These are phyloP conservation scores for Solea senegalensis DNA, from an alignment of 2,113 vertebrate species.

Conservation along the genomic window DNA sequence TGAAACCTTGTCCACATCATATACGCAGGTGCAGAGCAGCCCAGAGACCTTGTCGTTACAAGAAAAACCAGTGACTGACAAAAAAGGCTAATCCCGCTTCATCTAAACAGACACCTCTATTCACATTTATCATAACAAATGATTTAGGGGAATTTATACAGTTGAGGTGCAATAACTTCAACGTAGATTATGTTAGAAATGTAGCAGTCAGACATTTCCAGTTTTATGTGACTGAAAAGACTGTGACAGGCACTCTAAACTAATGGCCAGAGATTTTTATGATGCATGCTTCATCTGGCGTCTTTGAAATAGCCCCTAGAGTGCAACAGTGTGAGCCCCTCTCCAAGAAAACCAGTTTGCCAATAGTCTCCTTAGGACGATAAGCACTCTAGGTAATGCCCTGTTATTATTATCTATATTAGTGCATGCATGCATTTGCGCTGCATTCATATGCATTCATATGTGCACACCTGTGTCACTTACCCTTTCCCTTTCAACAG, in stretches of 20 bases:
- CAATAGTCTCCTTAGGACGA: constrained; percentile 41
- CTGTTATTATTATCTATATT: constrained; percentile 46
- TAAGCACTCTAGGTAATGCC: constrained; percentile 33
- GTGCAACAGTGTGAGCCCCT: constrained; percentile 30
- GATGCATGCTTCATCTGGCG: constrained; percentile 41
- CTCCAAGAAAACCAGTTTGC: constrained; percentile 11
- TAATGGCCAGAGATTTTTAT: constrained; percentile 45
- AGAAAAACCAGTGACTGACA: not conserved
- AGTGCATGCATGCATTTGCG: constrained; percentile 56
- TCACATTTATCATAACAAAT: not conserved
- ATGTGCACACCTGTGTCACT: constrained; percentile 81
- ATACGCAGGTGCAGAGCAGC: constrained; percentile 33
- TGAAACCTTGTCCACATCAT: constrained; percentile 15
- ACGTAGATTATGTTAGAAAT: constrained; percentile 6
- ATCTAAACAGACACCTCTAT: not conserved
- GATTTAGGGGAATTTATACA: constrained; percentile 7
- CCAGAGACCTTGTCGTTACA: not conserved
- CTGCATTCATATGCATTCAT: constrained; percentile 28
- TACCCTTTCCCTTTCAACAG: constrained; percentile 97
- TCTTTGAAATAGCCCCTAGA: constrained; percentile 38
- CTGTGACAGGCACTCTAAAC: constrained; percentile 38
- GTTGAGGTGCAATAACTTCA: constrained; percentile 8
- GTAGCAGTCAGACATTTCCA: constrained; percentile 29
- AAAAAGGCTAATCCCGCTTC: constrained; percentile 6
- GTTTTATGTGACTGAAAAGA: constrained; percentile 35